phyloP scores from a whole-genome alignment of 1,140 invertebrate species.

The Hypothenemus hampei region DNA sequence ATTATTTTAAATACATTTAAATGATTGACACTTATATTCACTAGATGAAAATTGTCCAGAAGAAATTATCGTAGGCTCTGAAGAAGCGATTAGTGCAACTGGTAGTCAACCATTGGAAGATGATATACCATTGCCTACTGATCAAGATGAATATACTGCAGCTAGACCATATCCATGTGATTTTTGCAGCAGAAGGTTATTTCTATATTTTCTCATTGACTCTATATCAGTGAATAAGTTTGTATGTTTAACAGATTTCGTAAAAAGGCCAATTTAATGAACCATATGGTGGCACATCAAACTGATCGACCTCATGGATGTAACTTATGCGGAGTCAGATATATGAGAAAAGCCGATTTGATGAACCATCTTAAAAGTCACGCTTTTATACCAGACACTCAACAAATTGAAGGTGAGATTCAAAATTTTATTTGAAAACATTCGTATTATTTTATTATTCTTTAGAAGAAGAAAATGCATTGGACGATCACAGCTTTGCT shows the following conservation, averaged over 20 bases:
- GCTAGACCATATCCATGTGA: slow-evolving; percentile 79
- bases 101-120: slow-evolving; percentile 63
- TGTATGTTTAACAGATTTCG: slow-evolving; percentile 54
- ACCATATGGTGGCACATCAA: slow-evolving; percentile 79
- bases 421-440: background rate
- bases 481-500: slow-evolving; percentile 16
- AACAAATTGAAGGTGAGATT: slow-evolving; percentile 35
- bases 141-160: slow-evolving; percentile 75
- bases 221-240: background rate
- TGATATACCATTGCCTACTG: slow-evolving; percentile 71
- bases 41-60: slow-evolving; percentile 37
- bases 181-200: slow-evolving; percentile 65
- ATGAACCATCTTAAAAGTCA: slow-evolving; percentile 79
- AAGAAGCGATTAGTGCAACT: slow-evolving; percentile 53
- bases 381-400: slow-evolving; percentile 58
- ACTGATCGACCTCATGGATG: slow-evolving; percentile 71
- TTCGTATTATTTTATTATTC: background rate
- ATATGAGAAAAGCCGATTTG: slow-evolving; percentile 69
- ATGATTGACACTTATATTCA: background rate
- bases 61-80: slow-evolving; percentile 42
- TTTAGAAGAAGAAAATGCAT: slow-evolving; percentile 35
- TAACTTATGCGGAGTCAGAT: slow-evolving; percentile 72
- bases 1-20: slow-evolving; percentile 28
- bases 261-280: slow-evolving; percentile 76
- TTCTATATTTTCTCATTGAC: background rate